Evolutionary conservation across 2,797 vertebrate species (phyloP).

Genomic region (Catamblyrhynchus diadema): DNA sequence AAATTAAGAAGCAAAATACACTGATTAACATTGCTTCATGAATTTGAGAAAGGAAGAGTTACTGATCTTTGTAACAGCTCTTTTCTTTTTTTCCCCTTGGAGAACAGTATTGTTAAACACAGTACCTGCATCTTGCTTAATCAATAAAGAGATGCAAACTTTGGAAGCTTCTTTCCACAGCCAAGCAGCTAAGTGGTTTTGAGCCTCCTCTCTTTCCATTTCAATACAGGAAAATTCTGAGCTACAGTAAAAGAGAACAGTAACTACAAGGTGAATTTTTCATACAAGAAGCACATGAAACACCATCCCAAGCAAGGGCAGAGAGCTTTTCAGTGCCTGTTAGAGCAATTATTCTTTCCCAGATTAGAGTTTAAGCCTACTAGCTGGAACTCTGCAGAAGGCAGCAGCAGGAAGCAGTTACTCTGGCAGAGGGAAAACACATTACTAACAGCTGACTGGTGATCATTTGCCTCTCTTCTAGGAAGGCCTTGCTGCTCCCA

Average conservation of each 20-base stretch:
- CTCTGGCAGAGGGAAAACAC: conserved; percentile 1
- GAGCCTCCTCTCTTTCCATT: neutral
- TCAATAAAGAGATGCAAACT: neutral
- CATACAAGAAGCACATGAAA: neutral
- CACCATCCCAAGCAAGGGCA: neutral
- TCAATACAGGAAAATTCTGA: neutral
- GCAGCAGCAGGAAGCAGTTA: conserved; percentile 42
- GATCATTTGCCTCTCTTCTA: neutral
- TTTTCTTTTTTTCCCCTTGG: neutral
- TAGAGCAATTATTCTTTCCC: conserved; percentile 5
- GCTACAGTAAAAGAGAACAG: neutral
- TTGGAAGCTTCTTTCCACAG: neutral
- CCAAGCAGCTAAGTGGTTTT: neutral
- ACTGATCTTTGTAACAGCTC: neutral
- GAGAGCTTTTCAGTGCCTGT: neutral
- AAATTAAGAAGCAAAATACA: neutral
- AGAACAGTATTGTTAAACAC: neutral
- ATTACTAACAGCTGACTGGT: neutral
- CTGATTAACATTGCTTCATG: neutral
- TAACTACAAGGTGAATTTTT: neutral
- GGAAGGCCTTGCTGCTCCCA: neutral
- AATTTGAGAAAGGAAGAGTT: neutral
- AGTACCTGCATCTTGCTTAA: neutral
- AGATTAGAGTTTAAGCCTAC: conserved; percentile 14
- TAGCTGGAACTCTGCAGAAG: conserved; percentile 15